Evolutionary conservation across 1,140 invertebrate genomes (phyloP), one percentile per base, ranked within the genome.

Genomic region (Drosophila sulfurigaster): DNA sequence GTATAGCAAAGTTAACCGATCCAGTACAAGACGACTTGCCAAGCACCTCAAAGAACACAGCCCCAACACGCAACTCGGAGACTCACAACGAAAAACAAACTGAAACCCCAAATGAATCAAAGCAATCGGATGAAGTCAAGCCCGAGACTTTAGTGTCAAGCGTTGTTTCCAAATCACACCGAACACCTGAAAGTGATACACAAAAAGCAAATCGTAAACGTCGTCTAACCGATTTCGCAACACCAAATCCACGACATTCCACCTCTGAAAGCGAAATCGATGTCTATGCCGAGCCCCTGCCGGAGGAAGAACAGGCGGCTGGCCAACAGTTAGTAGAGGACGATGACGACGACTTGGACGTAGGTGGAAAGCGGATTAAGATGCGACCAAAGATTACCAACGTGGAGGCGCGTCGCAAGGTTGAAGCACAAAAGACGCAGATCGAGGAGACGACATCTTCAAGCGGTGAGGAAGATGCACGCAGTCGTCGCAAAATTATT

Each of bases 341-440:
- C 92, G 93, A 93, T 86, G 93, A 49, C 88, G 91, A 74, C 82
- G 94, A 93, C 86, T 87, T 91, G n/a, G 91, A 91, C 67, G 89
- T 90, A 11, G 93, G 87, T 7, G 94, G 93, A 1, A 95, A 95
- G 68, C 91, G 94, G 8, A 93, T 94, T 73, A 94, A 93, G 58
- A 91, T 94, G 49, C 86, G 94, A 2, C 93, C 92, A 0, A 95
- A 94, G 73, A 85, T 90, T 1, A 81, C 94, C 0, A 94, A 95
- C 77, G 81, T 90, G 3, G 92, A 94, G 11, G 66, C 94, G 4
- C 87, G 95, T 13, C 94, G 94, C 58, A 94, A 94, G 45, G 91
- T 95, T 0, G 95, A 95, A 75, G 93, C 70, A 57, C 95, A 74
- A 94, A 94, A 91, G 72, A 80, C 79, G 2, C 77, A 93, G 65